A percentile compares a stretch with the other conserved stretches of the same genome.
These are phyloP conservation scores for Hedya salicella DNA, from an alignment of 2,888 invertebrate species.

Conservation along the genomic window DNA sequence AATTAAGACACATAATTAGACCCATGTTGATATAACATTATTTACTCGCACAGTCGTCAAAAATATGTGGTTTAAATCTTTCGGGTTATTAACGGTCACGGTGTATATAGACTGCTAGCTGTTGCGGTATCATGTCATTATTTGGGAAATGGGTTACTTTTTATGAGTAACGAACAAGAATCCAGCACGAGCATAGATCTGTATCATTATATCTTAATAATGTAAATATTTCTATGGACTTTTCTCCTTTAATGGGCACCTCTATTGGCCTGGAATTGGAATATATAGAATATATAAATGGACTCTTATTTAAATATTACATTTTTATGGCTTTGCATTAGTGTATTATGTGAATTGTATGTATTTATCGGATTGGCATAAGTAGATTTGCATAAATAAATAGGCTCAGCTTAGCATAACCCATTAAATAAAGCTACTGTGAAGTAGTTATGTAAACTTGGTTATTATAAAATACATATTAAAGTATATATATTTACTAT, in stretches of 20 bases:
- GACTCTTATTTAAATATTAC: slow-evolving; percentile 5
- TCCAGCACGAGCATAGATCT: not conserved
- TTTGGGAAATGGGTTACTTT: too few relatives aligned
- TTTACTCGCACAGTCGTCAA: too few relatives aligned
- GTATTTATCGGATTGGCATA: slow-evolving; percentile 2
- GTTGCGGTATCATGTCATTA: too few relatives aligned
- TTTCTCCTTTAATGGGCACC: not conserved
- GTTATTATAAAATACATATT: slow-evolving; percentile 37
- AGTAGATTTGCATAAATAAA: not conserved
- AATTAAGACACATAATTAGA: too few relatives aligned
- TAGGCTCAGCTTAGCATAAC: slow-evolving; percentile 17
- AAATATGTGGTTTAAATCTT: too few relatives aligned
- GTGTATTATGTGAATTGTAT: not conserved
- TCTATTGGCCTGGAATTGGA: not conserved
- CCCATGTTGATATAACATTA: too few relatives aligned
- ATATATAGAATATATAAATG: slow-evolving; percentile 1
- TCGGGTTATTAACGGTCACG: too few relatives aligned
- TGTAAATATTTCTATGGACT: slow-evolving; percentile 15
- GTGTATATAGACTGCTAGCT: too few relatives aligned
- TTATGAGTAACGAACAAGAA: not conserved
- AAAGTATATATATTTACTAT: slow-evolving; percentile 37
- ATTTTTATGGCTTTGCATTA: not conserved
- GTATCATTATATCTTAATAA: not conserved
- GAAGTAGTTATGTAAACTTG: slow-evolving; percentile 36
- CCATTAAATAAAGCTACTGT: slow-evolving; percentile 33